Percentiles rank a stretch among this genome's conserved stretches.
These are phyloP conservation scores for Mythimna albipuncta DNA, from an alignment of 2,888 invertebrate species.

Conservation along the genomic window DNA sequence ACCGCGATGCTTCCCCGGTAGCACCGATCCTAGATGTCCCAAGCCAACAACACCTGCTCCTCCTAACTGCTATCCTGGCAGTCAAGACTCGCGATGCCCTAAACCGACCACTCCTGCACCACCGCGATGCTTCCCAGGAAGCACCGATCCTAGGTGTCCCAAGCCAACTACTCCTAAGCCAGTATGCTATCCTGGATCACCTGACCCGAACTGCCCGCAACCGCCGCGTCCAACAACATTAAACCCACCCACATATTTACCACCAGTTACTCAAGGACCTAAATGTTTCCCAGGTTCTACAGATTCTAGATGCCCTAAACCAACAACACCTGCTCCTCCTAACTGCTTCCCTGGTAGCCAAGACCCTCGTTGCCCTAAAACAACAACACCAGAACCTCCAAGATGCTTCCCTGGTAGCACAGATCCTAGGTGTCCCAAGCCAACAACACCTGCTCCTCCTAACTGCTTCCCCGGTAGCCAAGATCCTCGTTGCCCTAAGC, in stretches of 20 bases:
- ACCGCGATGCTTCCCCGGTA: conserved; percentile 44
- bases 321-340: conserved; percentile 66
- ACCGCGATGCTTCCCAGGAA: conserved; percentile 1
- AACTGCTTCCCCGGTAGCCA: conserved; percentile 55
- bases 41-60: conserved; percentile 17
- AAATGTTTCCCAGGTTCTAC: conserved; percentile 62
- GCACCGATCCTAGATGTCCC: conserved; percentile 38
- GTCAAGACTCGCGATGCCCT: not conserved
- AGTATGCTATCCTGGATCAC: conserved; percentile 71
- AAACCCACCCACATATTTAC: conserved; percentile 67
- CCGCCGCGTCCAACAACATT: conserved; percentile 69
- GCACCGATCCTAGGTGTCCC: not conserved
- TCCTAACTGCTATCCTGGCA: conserved; percentile 4
- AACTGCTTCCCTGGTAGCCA: conserved; percentile 68
- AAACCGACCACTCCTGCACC: not conserved
- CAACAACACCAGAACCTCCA: conserved; percentile 65
- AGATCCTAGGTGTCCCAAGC: conserved; percentile 70
- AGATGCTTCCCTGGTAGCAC: conserved; percentile 73
- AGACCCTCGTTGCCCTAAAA: conserved; percentile 67
- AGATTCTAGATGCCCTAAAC: conserved; percentile 64
- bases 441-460: conserved; percentile 64
- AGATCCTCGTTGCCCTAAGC: conserved; percentile 61
- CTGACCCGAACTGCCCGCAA: conserved; percentile 78
- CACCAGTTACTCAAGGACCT: conserved; percentile 48
- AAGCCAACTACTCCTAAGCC: conserved; percentile 23